These are phyloP conservation scores for Ranitomeya variabilis DNA, from an alignment of 2,113 vertebrate genomes.

Conservation along the genomic window DNA sequence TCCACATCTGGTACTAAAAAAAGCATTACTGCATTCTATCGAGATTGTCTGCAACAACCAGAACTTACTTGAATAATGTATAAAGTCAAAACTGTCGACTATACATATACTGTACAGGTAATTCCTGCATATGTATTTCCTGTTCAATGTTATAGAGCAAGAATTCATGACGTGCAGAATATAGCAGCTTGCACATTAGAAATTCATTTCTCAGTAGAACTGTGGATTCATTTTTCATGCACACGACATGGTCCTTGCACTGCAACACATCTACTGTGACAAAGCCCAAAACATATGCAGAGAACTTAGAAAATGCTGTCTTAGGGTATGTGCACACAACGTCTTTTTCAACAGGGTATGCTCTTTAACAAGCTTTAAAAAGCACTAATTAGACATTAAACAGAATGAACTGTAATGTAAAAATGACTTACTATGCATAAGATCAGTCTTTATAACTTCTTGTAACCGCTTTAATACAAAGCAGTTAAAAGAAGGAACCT, in stretches of 20 bases:
- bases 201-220: neutral
- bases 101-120: neutral
- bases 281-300: neutral
- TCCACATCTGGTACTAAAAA: neutral
- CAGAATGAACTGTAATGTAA: too few relatives aligned
- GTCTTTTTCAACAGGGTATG: too few relatives aligned
- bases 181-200: neutral
- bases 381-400: too few relatives aligned
- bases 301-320: neutral
- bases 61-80: neutral
- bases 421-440: too few relatives aligned
- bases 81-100: neutral
- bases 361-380: too few relatives aligned
- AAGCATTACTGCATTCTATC: neutral
- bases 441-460: too few relatives aligned
- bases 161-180: neutral
- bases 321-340: too few relatives aligned
- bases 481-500: too few relatives aligned
- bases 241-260: neutral
- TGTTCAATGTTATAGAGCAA: neutral
- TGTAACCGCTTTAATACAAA: too few relatives aligned
- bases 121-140: neutral
- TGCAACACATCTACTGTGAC: neutral
- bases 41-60: neutral
- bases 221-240: neutral